These are phyloP conservation scores for Loris lydekkerianus DNA, from an alignment of 2,797 vertebrate genomes.

Conservation along the genomic window DNA sequence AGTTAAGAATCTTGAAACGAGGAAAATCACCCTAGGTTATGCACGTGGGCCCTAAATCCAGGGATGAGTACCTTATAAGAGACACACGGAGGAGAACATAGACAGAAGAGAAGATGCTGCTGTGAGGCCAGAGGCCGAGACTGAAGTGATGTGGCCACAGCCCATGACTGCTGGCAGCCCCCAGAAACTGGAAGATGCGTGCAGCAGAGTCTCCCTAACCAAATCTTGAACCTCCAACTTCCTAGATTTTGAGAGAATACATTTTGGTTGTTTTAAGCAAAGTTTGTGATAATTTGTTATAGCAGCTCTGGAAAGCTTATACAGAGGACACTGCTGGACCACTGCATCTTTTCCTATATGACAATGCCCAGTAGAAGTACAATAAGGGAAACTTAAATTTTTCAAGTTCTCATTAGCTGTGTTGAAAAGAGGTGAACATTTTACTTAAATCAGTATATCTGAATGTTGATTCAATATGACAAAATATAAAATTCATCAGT, in stretches of 20 bases:
- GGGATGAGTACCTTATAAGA: background rate
- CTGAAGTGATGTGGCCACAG: fast-evolving
- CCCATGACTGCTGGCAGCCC: background rate
- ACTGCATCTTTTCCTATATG: background rate
- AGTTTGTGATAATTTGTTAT: background rate
- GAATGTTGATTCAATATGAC: background rate
- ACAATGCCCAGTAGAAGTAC: background rate
- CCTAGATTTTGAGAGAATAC: background rate
- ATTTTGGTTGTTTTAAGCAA: background rate
- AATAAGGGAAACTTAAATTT: background rate
- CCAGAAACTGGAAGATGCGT: too few relatives aligned
- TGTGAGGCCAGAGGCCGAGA: background rate
- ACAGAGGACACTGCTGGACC: background rate
- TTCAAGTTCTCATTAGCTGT: background rate
- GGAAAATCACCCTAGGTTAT: background rate
- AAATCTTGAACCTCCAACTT: background rate
- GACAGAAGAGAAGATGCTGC: background rate
- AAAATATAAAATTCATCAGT: background rate
- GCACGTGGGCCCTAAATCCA: background rate
- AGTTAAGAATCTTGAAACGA: background rate
- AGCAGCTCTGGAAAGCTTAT: background rate
- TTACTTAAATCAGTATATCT: background rate
- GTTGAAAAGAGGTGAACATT: background rate
- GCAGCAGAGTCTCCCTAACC: too few relatives aligned
- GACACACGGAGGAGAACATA: background rate